Base-by-base conservation (phyloP, 2,888 invertebrate genomes). In the Troides helena region DNA sequence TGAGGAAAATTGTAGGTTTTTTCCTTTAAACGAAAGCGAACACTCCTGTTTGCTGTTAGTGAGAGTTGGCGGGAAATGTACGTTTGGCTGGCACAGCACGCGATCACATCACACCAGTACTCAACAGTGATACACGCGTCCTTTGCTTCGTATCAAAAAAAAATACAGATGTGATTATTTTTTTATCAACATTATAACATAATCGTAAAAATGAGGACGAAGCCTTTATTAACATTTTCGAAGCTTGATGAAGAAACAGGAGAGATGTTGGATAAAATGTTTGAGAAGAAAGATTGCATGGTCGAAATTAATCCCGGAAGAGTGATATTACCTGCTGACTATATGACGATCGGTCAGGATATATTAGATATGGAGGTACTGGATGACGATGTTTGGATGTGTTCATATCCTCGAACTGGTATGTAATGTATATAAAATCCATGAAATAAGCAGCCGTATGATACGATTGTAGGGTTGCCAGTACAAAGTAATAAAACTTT, bases 341-440 rank as follows among this genome's bases (percentile, higher is more conserved):
- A 94, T 78, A 91, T 93, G 76, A 94, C 94, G 18, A 94, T 96
- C 53, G 96, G 95, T 0, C 94, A 95, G 75, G 94, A 94, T 75
- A 96, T 97, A 69, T 84, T 95, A 70, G 94, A 96, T 69, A 94
- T 97, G 82, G 93, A 95, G 68, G 94, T 97, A 2, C 90, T 95
- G 67, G 93, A 95, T 5, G 95, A 95, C 75, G 98, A 98, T 83
- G 94, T 97, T 0, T 97, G 98, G 96, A 93, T 98, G 84, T 94
- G 97, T 61, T 98, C 98, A 14, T 98, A 96, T 90, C 98, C 98
- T 0, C 94, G 98, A 79, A 97, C 98, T 77, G 98, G 98, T 97
- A 82, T 87, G 90, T 82, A 23, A 36, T 6, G 10, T 56, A 56
- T n/a, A 18, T n/a, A 10, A 61, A 36, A 69, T 23, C 14, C 30